Evolutionary conservation across 2,797 vertebrate species (phyloP), one percentile per base, ranked within the genome.

Genomic region (Anisognathus igniventris): DNA sequence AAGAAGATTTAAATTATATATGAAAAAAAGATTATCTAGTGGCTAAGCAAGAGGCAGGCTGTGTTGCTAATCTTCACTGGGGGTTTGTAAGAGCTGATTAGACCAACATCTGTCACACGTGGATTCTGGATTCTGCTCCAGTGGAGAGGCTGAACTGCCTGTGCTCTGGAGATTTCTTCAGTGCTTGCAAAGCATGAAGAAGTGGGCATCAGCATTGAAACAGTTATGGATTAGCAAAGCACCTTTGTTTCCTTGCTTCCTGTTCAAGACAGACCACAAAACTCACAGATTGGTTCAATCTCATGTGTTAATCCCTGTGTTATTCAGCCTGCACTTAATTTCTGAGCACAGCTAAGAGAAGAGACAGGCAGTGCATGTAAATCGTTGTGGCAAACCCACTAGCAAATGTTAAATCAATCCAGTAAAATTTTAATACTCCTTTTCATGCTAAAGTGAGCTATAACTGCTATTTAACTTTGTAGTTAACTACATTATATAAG

Each of bases 381-480:
- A 72, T 85, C 17, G 27, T 70, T 89, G 40, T 30, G 57, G 24
- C 31, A 62, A 89, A 76, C 84, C 47, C 86, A 76, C 64, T 61
- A 72, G 51, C 67, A 95, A 88, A 85, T 45, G 24, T 64, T 92
- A 79, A 91, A 74, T 76, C 40, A 45, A 53, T 64, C 53, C 86
- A 91, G 53, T 96, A 93, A 89, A 64, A 91, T 27, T 66, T 79
- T 87, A 79, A 92, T 89, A 85, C 37, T 73, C 20, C 23, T 67
- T 91, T 92, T 93, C 57, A 78, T 85, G 45, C 31, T 93, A 79
- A 87, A 93, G 61, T 82, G 48, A 89, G 56, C 53, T 87, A 27
- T 87, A 93, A 91, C 64, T 85, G 78, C 75, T 80, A 83, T 85
- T 96, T 87, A 92, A 85, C 72, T 92, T 73, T 3, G 6, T 28